Evolutionary conservation across 2,797 vertebrate species (phyloP).

Genomic region (Chloroceryle amazona): DNA sequence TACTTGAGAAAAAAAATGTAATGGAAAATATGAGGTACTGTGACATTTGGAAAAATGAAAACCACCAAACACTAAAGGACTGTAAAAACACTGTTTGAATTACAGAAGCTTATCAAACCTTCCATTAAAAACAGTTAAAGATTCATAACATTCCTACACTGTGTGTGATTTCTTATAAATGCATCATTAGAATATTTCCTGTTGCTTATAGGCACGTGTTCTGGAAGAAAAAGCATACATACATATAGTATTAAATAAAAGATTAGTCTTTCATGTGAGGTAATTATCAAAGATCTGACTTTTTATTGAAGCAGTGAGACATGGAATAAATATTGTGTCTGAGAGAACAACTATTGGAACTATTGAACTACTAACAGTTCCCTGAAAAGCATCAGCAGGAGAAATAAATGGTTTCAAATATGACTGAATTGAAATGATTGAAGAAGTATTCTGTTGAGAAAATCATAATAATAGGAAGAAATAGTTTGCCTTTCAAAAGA

Average conservation of each 20-base stretch:
- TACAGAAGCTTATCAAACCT: not conserved
- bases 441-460: not conserved
- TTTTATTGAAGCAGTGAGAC: not conserved
- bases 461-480: not conserved
- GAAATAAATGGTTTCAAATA: not conserved
- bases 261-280: not conserved
- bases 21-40: not conserved
- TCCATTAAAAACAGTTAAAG: not conserved
- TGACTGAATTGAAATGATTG: not conserved
- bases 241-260: not conserved
- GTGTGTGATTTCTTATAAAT: not conserved
- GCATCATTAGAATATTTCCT: constrained; percentile 25
- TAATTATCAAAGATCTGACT: not conserved
- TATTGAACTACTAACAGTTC: not conserved
- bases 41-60: not conserved
- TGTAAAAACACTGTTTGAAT: not conserved
- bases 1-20: not conserved
- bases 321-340: not conserved
- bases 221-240: not conserved
- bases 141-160: not conserved
- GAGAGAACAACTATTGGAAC: not conserved
- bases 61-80: not conserved
- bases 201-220: not conserved
- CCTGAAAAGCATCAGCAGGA: not conserved
- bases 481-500: not conserved